phyloP scores from a whole-genome alignment of 2,113 vertebrate genomes.

The Pseudopipra pipra region DNA sequence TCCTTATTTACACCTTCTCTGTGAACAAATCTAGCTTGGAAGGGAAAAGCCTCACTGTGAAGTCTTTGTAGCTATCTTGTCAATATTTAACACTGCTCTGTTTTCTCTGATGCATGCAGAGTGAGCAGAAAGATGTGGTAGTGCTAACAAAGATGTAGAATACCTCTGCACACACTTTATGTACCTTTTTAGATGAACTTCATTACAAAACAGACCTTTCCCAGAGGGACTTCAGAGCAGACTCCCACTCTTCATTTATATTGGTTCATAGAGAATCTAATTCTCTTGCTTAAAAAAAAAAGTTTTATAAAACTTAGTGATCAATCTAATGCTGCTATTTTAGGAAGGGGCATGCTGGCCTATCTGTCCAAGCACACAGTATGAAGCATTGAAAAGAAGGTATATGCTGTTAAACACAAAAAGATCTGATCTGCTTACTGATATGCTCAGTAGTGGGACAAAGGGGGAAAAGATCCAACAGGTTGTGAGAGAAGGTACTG shows the following conservation, averaged over 20 bases:
- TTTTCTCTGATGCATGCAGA: background rate
- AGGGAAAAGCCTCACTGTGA: background rate
- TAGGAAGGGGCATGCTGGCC: background rate
- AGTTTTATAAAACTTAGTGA: background rate
- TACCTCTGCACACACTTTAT: background rate
- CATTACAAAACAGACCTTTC: background rate
- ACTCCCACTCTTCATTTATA: background rate
- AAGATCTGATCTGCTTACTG: background rate
- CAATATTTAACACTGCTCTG: background rate
- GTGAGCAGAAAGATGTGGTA: background rate
- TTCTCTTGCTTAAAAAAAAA: background rate
- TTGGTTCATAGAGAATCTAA: background rate
- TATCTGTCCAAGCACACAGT: background rate
- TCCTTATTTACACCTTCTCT: background rate
- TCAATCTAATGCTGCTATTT: background rate
- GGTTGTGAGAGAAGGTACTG: background rate
- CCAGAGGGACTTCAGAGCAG: background rate
- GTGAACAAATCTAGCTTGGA: background rate
- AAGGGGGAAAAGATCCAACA: background rate
- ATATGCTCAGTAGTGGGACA: background rate
- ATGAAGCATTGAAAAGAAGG: background rate
- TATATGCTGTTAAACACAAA: background rate
- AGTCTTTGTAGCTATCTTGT: background rate
- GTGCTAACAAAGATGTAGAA: background rate
- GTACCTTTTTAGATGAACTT: background rate